Base-by-base conservation (phyloP, 2,888 invertebrate genomes). In the Sarcophaga caerulescens region DNA sequence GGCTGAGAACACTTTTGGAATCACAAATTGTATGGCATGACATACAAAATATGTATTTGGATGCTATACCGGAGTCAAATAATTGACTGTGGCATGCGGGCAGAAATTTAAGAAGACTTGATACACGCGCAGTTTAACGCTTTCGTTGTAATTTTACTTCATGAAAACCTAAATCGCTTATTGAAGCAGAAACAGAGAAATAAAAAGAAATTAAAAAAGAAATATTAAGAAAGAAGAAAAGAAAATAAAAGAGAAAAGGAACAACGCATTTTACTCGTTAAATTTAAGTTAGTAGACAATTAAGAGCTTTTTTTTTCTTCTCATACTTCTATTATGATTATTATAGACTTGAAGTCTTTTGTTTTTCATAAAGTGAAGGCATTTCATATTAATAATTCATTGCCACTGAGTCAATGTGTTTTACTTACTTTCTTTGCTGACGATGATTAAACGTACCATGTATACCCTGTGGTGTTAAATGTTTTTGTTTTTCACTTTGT, bases 231-330 rank as follows among this genome's bases (percentile, higher is more conserved):
- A 35, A 35, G 35, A 35, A 35, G 25, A 47, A 47, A 47, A 47
- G 47, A 14, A 70, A 47, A 2, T 14, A 47, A 47, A 11, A 52
- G 12, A 52, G 52, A 52, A 52, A 52, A 52, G 52, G 17, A 65
- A 71, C 79, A 74, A 65, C 59, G 59, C 25, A 52, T 21, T 60
- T 65, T 52, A 60, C 19, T 68, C 62, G 70, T 84, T 84, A 76
- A 76, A 84, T 60, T 71, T 14, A 77, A 84, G 84, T 81, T 77
- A 77, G 80, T 81, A 57, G 80, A 45, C 71, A 84, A 73, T 81
- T 84, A 84, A 65, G 70, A 70, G 68, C 52, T 70, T 75, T 80
- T 17, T 52, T 52, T 12, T 52, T 4, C 35, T 8, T 75, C 57
- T n/a, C 44, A 62, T 19, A 59, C 66, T 68, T 47, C 21, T 69